Base-by-base conservation (phyloP, 2,888 invertebrate species). In the Troglohyphantes excavatus region DNA sequence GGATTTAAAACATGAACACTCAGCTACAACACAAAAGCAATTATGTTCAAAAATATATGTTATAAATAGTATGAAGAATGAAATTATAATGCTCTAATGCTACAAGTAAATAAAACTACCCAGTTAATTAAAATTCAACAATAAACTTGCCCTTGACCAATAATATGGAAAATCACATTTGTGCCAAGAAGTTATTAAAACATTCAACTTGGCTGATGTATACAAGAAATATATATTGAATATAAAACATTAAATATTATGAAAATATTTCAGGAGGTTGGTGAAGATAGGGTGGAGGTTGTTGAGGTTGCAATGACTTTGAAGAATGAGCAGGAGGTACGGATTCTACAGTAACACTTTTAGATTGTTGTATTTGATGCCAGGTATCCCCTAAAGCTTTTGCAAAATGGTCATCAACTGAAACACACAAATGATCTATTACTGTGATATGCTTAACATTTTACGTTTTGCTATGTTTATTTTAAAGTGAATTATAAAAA, bases 381-480 rank as follows among this genome's bases (percentile, higher is more conserved):
- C 97, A 97, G 0, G 97, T 97, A 93, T 97, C 97, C 1, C 95
- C 95, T 68, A 98, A 94, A 0, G 98, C 97, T 94, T 97, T 97
- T 43, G 97, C 97, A 94, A 98, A 98, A 93, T 98, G 98, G 93
- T 98, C 97, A 94, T 98, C 97, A 67, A 98, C 97, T 90, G 96
- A 59, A 88, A 88, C 3, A 75, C 27, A 76, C 29, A 61, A 27
- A 5, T n/a, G n/a, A n/a, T n/a, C n/a, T n/a, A n/a, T n/a, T n/a
- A n/a, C n/a, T n/a, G n/a, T n/a, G n/a, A n/a, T n/a, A n/a, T n/a
- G n/a, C n/a, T n/a, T n/a, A n/a, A n/a, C n/a, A n/a, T n/a, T n/a
- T n/a, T n/a, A n/a, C n/a, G n/a, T n/a, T n/a, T n/a, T n/a, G n/a
- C n/a, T n/a, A n/a, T n/a, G n/a, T n/a, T n/a, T n/a, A n/a, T n/a